phyloP scores from a whole-genome alignment of 1,140 invertebrate species.

The Musca vetustissima region DNA sequence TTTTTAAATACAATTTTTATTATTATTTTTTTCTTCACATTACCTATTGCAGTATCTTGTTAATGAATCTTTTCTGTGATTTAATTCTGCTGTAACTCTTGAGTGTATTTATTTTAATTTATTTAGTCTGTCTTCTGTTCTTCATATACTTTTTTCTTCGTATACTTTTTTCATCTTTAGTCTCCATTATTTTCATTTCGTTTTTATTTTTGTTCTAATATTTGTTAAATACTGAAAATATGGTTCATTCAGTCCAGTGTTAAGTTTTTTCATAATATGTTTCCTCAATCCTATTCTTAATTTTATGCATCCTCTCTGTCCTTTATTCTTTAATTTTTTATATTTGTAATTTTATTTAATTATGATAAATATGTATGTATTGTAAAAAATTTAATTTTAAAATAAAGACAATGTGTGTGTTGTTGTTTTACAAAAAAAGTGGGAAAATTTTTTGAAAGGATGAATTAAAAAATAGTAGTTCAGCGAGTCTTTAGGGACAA shows the following conservation, averaged over 20 bases:
- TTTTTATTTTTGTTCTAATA: background rate
- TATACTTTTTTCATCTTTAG: background rate
- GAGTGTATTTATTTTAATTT: slow-evolving; percentile 6
- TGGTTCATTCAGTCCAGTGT: slow-evolving; percentile 20
- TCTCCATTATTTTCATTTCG: background rate
- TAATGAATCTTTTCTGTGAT: background rate
- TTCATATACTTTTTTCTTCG: background rate
- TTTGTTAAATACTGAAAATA: background rate
- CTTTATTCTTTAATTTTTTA: slow-evolving; percentile 10
- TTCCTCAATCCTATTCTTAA: background rate
- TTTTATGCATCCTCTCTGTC: background rate
- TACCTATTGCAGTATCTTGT: too few relatives aligned
- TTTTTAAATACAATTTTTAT: too few relatives aligned
- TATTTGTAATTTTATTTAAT: background rate
- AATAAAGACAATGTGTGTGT: slow-evolving; percentile 21
- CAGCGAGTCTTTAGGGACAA: too few relatives aligned
- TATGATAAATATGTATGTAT: background rate
- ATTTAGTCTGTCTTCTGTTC: background rate
- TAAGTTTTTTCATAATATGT: slow-evolving; percentile 3
- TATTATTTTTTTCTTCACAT: background rate
- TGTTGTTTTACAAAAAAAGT: slow-evolving; percentile 13
- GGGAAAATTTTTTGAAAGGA: background rate
- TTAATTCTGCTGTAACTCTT: background rate
- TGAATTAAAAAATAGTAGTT: too few relatives aligned
- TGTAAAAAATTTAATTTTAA: background rate